phyloP scores from a whole-genome alignment of 2,113 vertebrate genomes.

The Esox niger region DNA sequence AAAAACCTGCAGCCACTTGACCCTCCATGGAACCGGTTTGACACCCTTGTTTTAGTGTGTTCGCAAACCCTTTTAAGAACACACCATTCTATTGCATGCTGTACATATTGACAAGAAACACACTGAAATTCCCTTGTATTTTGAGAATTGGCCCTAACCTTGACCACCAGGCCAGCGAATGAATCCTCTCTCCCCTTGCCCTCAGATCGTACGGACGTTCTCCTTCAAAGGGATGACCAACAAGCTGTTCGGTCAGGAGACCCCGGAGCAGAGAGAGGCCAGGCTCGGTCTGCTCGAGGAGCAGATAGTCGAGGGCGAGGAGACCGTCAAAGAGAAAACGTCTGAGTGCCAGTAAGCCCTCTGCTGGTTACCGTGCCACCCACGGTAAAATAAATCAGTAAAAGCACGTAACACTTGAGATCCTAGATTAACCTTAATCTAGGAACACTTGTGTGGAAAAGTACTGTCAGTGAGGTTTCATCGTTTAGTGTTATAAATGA shows the following conservation, averaged over 20 bases:
- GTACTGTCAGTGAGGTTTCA: no score
- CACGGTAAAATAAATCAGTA: neutral
- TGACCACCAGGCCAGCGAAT: neutral
- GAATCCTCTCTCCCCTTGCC: neutral
- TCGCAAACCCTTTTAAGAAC: no score
- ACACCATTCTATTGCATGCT: no score
- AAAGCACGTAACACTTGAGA: neutral
- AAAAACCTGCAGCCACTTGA: no score
- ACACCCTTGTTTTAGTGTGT: no score
- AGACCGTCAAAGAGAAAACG: constrained; percentile 83
- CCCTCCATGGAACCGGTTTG: no score
- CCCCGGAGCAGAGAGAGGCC: constrained; percentile 89
- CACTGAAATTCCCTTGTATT: no score
- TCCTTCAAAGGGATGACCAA: constrained; percentile 95
- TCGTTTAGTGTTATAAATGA: no score
- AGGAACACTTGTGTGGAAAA: no score
- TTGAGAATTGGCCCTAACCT: no score
- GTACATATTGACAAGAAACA: no score
- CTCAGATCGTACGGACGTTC: constrained; percentile 88
- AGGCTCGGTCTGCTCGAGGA: constrained; percentile 88
- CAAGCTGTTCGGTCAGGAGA: constrained; percentile 95
- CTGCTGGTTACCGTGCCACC: neutral
- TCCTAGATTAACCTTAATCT: no score
- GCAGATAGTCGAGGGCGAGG: constrained; percentile 87
- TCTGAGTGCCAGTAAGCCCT: constrained; percentile 83